Evolutionary conservation across 2,797 vertebrate genomes (phyloP), one percentile per base, ranked within the genome.

Genomic region (Sebastes trivittatus): DNA sequence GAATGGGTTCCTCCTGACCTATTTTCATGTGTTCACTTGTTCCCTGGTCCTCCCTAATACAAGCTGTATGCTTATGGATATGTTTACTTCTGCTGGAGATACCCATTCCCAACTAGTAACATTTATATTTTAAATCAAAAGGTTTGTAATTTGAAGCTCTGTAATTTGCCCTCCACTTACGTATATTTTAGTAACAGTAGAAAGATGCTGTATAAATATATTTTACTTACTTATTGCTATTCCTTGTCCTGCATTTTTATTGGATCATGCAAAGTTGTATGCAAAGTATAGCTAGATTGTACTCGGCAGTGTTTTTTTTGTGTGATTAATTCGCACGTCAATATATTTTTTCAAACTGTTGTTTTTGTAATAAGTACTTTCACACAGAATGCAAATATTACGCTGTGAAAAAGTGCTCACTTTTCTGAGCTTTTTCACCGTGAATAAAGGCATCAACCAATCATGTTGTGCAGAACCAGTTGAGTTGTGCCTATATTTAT

Each of bases 1-100:
- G 87, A 92, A 80, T 85, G 59, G 78, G 68, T 84, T 84, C 76
- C 72, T 84, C 20, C 55, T 84, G 87, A 85, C 89, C 91, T 77
- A 91, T 78, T 91, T 93, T 63, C 54, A 66, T 29, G 22, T 75
- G 18, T 66, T 83, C 52, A 67, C 61, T 78, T 69, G 29, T 77
- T 82, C 30, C 8, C 69, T 18, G 13, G 11, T 7, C 38, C 36
- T 49, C 30, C 14, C 22, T 66, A n/a, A 61, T 38, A 77, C 59
- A 67, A 42, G 36, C 18, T 30, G 46, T 20, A 30, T 34, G 65
- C 59, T 68, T 18, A 56, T 52, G n/a, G 27, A 68, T 54, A 75
- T 71, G 18, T 22, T 58, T 20, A 74, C 60, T 60, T 70, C 29
- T 63, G 42, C 49, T n/a, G 9, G 29, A 81, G 46, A 62, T 27